Percentiles rank a stretch among this genome's conserved stretches.
phyloP scores from a whole-genome alignment of 2,888 invertebrate genomes.

The Platycheirus albimanus region DNA sequence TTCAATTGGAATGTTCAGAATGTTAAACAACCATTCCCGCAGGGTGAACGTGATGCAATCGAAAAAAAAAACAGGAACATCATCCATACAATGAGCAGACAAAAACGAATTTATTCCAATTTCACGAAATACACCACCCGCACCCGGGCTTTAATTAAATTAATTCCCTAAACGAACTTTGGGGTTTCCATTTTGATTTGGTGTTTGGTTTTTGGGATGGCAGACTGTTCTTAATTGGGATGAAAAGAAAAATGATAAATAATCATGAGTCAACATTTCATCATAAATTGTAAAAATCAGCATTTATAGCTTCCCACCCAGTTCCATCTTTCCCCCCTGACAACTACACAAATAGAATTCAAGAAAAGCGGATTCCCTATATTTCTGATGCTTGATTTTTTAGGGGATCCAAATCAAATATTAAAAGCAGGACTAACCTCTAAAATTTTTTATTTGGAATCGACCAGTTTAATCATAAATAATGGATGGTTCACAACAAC shows the following conservation, averaged over 20 bases:
- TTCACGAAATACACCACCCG: constrained; percentile 51
- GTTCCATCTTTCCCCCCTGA: no score
- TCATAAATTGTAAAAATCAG: constrained; percentile 28
- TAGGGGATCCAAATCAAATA: not conserved
- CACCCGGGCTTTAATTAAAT: constrained; percentile 63
- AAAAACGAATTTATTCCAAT: constrained; percentile 13
- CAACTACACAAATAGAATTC: no score
- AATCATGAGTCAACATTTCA: constrained; percentile 61
- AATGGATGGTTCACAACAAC: constrained; percentile 32
- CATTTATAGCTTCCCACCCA: not conserved
- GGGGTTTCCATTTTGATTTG: constrained; percentile 5
- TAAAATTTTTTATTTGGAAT: constrained; percentile 47
- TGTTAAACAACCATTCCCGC: constrained; percentile 15
- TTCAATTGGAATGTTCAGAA: constrained; percentile 46
- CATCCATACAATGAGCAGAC: not conserved
- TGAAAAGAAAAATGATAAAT: constrained; percentile 52
- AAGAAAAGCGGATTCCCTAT: no score
- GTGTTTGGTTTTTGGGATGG: not conserved
- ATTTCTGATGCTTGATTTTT: not conserved
- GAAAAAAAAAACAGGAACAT: constrained; percentile 9
- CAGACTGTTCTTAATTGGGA: constrained; percentile 24
- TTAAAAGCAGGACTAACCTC: not conserved
- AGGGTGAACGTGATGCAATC: constrained; percentile 33
- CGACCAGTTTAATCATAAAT: constrained; percentile 57
- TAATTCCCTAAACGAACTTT: constrained; percentile 43